A percentile compares a stretch with the other conserved stretches of the same genome.
phyloP scores from a whole-genome alignment of 1,140 invertebrate genomes.

The Archivesica marissinica region DNA sequence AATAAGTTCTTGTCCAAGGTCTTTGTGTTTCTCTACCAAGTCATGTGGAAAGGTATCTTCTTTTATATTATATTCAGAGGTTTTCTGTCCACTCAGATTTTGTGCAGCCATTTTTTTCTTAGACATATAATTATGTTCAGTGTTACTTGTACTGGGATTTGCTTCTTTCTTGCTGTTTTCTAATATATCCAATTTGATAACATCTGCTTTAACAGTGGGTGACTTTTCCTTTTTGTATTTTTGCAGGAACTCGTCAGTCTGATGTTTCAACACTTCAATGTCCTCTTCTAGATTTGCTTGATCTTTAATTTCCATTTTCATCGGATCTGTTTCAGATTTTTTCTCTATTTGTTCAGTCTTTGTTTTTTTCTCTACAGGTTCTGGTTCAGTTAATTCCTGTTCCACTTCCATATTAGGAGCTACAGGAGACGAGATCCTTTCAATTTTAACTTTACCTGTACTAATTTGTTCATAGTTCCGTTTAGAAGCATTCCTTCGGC shows the following conservation, averaged over 20 bases:
- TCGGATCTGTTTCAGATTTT: constrained; percentile 1
- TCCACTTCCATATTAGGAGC: neutral
- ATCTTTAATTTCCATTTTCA: neutral
- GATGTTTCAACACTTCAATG: constrained; percentile 52
- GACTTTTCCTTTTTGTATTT: constrained; percentile 36
- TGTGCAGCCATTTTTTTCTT: constrained; percentile 53
- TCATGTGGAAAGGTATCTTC: constrained; percentile 11
- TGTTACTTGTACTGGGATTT: neutral
- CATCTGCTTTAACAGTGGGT: neutral
- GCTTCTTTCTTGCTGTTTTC: neutral
- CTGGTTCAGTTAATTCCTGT: neutral
- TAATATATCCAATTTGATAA: neutral
- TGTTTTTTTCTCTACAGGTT: constrained; percentile 13
- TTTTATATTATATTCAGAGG: neutral
- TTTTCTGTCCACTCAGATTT: constrained; percentile 26
- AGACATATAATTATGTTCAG: constrained; percentile 44
- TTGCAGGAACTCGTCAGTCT: constrained; percentile 44
- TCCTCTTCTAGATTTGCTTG: constrained; percentile 35
- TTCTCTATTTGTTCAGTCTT: constrained; percentile 32
- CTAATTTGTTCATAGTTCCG: constrained; percentile 9
- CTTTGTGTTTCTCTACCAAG: constrained; percentile 56
- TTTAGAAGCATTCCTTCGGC: constrained; percentile 39
- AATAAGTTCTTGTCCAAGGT: constrained; percentile 59
- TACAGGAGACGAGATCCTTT: neutral
- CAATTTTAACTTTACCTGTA: neutral